These are phyloP conservation scores for Bibio marci DNA, from an alignment of 2,888 invertebrate species.

Conservation along the genomic window DNA sequence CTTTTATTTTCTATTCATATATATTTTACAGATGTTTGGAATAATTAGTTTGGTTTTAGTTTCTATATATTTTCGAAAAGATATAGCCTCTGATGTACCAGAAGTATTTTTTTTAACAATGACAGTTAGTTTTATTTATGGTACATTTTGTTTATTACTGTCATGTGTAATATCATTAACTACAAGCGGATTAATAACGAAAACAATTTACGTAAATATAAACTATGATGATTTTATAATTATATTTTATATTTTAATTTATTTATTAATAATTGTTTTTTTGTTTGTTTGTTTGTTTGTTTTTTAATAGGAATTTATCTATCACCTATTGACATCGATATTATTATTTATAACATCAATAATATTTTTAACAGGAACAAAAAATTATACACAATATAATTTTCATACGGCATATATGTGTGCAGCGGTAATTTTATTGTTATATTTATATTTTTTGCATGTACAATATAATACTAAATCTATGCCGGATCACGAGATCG, in stretches of 20 bases:
- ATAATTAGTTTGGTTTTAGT: too few relatives aligned
- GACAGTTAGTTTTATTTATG: background rate
- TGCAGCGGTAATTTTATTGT: constrained; percentile 44
- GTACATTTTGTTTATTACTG: background rate
- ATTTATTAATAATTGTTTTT: background rate
- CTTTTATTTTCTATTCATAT: too few relatives aligned
- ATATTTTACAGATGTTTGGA: too few relatives aligned
- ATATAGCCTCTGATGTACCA: background rate
- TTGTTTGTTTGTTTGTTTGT: constrained; percentile 6
- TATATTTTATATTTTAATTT: background rate
- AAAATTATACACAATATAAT: constrained; percentile 32
- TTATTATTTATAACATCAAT: constrained; percentile 54
- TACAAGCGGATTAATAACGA: background rate
- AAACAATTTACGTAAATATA: constrained; percentile 23
- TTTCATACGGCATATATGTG: constrained; percentile 50
- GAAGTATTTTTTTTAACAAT: background rate
- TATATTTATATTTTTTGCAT: too few relatives aligned
- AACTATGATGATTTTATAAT: background rate
- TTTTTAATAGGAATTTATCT: constrained; percentile 65
- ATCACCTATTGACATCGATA: constrained; percentile 57
- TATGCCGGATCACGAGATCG: too few relatives aligned
- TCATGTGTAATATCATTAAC: background rate
- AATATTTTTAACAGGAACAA: constrained; percentile 46
- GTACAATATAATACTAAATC: too few relatives aligned
- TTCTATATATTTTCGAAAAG: too few relatives aligned